Evolutionary conservation across 2,888 invertebrate species (phyloP), one percentile per base, ranked within the genome.

Genomic region (Pollenia amentaria): DNA sequence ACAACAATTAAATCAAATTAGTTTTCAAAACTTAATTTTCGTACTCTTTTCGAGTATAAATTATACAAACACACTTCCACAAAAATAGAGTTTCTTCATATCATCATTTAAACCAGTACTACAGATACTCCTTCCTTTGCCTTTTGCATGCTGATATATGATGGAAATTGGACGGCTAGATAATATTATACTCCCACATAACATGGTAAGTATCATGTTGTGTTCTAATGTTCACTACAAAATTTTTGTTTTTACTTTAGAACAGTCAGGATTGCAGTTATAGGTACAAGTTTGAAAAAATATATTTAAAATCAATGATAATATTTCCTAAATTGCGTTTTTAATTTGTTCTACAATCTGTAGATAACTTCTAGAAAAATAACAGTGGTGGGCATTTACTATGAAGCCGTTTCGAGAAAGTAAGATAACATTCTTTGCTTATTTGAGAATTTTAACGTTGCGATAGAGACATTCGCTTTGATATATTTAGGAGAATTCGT

Each of bases 1-100:
- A 44, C 64, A 62, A 6, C 72, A 87, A 84, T 80, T 80, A 77
- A 87, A 87, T 87, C 67, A 67, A 87, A 84, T 84, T 77, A 84
- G 73, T 80, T 55, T 86, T 75, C 78, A 79, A 80, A 72, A 64
- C 62, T 72, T 55, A 80, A 64, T 73, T 79, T 70, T 76, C 60
- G 29, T 51, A 80, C 48, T 80, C n/a, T 65, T 64, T 38, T 60
- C 44, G 10, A 21, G 16, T 51, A 44, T 12, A 44, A 29, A 38
- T 42, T 14, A 11, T n/a, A 73, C 16, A 3, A 21, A 72, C 46
- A 53, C 46, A 64, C n/a, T n/a, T n/a, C n/a, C 46, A 14, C 14
- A 18, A 2, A 14, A 29, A 64, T 29, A 16, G 9, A 40, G 29
- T 64, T 48, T 51, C 21, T 12, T 38, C 38, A 29, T 18, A 21